Evolutionary conservation across 2,113 vertebrate genomes (phyloP), one percentile per base, ranked within the genome.

Genomic region (Equus przewalskii): DNA sequence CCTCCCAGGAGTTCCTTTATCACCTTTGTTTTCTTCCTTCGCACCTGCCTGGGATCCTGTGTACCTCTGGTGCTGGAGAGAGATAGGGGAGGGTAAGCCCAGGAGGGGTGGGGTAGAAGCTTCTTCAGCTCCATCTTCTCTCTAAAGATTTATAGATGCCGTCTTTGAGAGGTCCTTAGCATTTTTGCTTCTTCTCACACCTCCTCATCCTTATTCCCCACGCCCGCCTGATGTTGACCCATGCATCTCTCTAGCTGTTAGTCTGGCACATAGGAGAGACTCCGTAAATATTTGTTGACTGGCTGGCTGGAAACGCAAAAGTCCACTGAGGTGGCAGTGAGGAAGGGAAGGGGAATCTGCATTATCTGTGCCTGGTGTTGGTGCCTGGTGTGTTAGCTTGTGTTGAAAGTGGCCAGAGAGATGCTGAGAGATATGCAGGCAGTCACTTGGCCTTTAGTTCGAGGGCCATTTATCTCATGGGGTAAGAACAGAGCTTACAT

Each of bases 1-100:
- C 98, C 98, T 98, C 98, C 83, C 33, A 60, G 98, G 97, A 96
- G 65, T 90, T 97, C 95, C 94, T 98, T 98, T 97, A 97, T 98
- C 97, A 95, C 92, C 96, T 98, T 97, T 98, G 94, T 98, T 98
- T 98, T 97, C 97, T 97, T 98, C 96, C 96, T 98, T 98, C 98
- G 98, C 98, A 98, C 99, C 98, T 99, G 98, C 98, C 93, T 91
- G 96, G 97, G 98, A 98, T 97, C 21, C 0, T 88, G 73, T 78
- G 79, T 83, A 95, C 89, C 91, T 96, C 97, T 51, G 96, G 86
- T 89, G 44, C 41, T 21, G 6, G 88, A 83, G 84, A 83, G 14
- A 62, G 13, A 2, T 3, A 4, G 44, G 30, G 26, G 44, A 3
- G 24, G 69, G 54, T 4, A 4, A 21, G 26, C 24, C 49, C 4